A percentile compares a stretch with the other conserved stretches of the same genome.
phyloP scores from a whole-genome alignment of 1,140 invertebrate genomes.

The Drosophila nebulosa region DNA sequence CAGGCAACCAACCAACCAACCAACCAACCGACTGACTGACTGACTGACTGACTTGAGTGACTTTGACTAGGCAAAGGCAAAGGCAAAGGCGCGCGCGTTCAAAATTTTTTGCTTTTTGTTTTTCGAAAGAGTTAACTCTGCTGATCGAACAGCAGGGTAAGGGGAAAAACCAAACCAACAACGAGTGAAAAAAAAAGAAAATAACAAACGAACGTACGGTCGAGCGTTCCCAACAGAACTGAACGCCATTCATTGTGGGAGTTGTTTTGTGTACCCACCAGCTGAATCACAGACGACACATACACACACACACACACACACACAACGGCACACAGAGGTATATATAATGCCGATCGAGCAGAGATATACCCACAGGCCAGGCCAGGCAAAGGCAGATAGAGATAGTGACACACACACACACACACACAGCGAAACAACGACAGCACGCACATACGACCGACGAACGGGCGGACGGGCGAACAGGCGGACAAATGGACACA shows the following conservation, averaged over 20 bases:
- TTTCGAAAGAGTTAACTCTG: slow-evolving; percentile 14
- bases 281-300: slow-evolving; percentile 55
- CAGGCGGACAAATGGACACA: too few relatives aligned
- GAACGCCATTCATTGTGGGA: slow-evolving; percentile 46
- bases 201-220: background rate
- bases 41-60: too few relatives aligned
- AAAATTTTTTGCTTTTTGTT: background rate
- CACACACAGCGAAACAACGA: background rate
- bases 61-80: background rate
- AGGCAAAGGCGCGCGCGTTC: background rate
- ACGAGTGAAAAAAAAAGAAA: slow-evolving; percentile 26
- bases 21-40: too few relatives aligned
- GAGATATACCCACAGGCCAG: slow-evolving; percentile 64
- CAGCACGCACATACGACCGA: slow-evolving; percentile 1
- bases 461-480: too few relatives aligned
- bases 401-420: slow-evolving; percentile 50
- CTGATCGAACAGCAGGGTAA: too few relatives aligned
- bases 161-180: slow-evolving; percentile 20
- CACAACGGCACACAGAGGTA: too few relatives aligned
- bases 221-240: slow-evolving; percentile 16
- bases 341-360: slow-evolving; percentile 45
- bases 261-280: slow-evolving; percentile 48
- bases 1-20: background rate
- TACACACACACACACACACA: slow-evolving; percentile 19
- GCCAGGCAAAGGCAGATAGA: slow-evolving; percentile 44